phyloP scores from a whole-genome alignment of 2,888 invertebrate species.

The Epistrophella euchroma region DNA sequence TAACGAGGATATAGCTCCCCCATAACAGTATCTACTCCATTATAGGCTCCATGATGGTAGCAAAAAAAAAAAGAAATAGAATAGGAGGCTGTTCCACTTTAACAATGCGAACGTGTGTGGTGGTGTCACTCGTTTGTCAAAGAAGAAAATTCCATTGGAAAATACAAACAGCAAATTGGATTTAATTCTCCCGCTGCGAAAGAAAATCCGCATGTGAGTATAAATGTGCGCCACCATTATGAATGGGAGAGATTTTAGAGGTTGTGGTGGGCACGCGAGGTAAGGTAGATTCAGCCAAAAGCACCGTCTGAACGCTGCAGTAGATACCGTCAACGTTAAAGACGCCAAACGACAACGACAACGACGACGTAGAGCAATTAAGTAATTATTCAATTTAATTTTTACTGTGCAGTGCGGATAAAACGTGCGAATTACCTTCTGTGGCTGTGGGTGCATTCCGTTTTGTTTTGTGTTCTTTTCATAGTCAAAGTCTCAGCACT shows the following conservation, averaged over 20 bases:
- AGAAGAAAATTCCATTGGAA: slow-evolving; percentile 53
- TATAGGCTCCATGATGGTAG: slow-evolving; percentile 11
- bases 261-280: background rate
- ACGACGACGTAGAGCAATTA: slow-evolving; percentile 48
- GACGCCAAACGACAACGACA: slow-evolving; percentile 11
- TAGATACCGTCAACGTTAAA: slow-evolving; percentile 32
- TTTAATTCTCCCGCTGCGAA: slow-evolving; percentile 55
- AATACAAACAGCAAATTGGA: slow-evolving; percentile 60
- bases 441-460: slow-evolving; percentile 35
- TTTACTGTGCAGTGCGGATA: slow-evolving; percentile 66
- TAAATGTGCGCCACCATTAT: slow-evolving; percentile 20
- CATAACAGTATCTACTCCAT: slow-evolving; percentile 25
- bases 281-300: background rate
- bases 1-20: slow-evolving; percentile 2
- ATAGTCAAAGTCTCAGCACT: background rate
- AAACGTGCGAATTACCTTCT: slow-evolving; percentile 67
- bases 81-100: slow-evolving; percentile 42
- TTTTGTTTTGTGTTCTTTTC: slow-evolving; percentile 23
- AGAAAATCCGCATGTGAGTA: slow-evolving; percentile 55
- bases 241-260: slow-evolving; percentile 25
- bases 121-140: slow-evolving; percentile 53
- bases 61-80: slow-evolving; percentile 2
- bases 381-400: slow-evolving; percentile 71
- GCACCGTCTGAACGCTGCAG: slow-evolving; percentile 24
- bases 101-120: slow-evolving; percentile 45